Evolutionary conservation across 1,140 invertebrate genomes (phyloP).

Genomic region (Zaprionus camerounensis): DNA sequence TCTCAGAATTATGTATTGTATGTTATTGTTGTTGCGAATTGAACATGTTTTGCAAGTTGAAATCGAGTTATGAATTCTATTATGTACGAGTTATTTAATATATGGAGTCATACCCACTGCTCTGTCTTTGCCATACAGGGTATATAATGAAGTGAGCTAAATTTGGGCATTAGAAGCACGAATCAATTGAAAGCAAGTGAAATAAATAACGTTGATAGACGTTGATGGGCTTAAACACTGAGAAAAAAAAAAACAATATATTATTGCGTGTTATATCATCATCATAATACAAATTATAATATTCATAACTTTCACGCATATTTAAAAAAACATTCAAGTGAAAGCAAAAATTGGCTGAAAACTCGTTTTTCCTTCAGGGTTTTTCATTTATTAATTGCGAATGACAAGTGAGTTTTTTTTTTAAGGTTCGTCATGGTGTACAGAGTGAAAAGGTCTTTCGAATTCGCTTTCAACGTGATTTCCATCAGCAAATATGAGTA

Average conservation of each 20-base stretch:
- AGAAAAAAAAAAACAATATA: background rate
- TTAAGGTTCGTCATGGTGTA: background rate
- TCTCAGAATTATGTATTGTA: background rate
- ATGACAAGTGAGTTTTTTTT: background rate
- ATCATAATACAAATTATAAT: constrained; percentile 6
- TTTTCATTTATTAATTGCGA: constrained; percentile 5
- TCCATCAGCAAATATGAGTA: background rate
- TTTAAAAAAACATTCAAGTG: background rate
- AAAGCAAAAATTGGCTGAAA: background rate
- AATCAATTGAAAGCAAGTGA: constrained; percentile 24
- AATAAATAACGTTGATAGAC: constrained; percentile 7
- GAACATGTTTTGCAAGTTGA: background rate
- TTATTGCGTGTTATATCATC: background rate
- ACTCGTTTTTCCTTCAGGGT: background rate
- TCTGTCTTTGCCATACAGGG: background rate
- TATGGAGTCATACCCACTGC: background rate
- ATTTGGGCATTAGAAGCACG: constrained; percentile 11
- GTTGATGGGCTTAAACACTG: background rate
- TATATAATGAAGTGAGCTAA: constrained; percentile 10
- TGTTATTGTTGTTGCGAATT: background rate
- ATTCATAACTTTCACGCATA: background rate
- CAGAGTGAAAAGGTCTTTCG: background rate
- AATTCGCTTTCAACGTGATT: background rate
- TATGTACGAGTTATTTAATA: background rate
- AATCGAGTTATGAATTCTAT: background rate